Conservation (phyloP, 2,113 vertebrate species). For the Larimichthys polyactis region DNA sequence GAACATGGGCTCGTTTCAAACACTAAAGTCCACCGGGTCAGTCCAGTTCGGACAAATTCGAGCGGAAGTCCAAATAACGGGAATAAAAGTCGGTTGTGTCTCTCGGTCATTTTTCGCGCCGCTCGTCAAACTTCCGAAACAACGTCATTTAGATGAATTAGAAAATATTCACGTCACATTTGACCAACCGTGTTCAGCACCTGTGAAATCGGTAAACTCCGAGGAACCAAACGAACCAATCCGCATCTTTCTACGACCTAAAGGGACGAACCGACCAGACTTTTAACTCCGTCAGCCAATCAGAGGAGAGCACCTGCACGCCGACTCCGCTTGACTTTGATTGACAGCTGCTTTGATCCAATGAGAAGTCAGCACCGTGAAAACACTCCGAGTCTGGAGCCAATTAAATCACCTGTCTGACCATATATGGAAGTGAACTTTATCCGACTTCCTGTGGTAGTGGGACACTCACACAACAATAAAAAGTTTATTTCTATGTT, state of each 20-base stretch:
- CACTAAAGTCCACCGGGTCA: fast-evolving
- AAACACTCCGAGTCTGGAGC: background rate
- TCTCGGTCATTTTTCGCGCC: background rate
- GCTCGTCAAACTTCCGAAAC: background rate
- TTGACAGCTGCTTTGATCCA: slow-evolving; percentile 22
- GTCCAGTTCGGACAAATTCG: fast-evolving
- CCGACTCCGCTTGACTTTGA: fast-evolving
- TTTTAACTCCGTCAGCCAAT: slow-evolving; percentile 13
- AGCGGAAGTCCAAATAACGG: background rate
- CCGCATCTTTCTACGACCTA: background rate
- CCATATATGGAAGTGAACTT: background rate
- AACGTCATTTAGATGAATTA: background rate
- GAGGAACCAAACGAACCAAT: background rate
- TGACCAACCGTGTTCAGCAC: slow-evolving; percentile 8
- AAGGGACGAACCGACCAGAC: fast-evolving
- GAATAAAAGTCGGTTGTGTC: background rate
- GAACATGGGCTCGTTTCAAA: background rate
- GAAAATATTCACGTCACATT: background rate
- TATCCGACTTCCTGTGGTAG: fast-evolving
- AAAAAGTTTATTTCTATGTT: background rate
- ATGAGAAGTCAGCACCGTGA: slow-evolving; percentile 16
- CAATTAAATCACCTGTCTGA: background rate
- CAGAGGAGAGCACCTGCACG: background rate
- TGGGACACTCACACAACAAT: background rate
- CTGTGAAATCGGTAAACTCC: background rate